Evolutionary conservation across 2,113 vertebrate genomes (phyloP), one percentile per base, ranked within the genome.

Genomic region (Zosterops hypoxanthus): DNA sequence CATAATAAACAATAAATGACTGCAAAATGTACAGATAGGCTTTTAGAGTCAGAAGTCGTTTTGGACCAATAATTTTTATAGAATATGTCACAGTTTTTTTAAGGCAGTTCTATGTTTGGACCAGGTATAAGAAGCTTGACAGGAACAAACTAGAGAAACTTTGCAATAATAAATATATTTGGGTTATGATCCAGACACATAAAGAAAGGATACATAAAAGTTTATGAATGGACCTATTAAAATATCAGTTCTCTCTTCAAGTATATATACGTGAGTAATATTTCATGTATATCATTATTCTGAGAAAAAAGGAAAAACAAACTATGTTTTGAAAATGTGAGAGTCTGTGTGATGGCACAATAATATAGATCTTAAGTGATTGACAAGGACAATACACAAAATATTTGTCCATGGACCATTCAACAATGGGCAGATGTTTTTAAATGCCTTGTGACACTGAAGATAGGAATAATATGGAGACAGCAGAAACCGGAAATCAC

Each of bases 401-500:
- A 63, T 50, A 69, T 57, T 80, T 85, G 6, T 47, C 50, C 12
- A 44, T 36, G 11, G 55, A 24, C 21, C 14, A 25, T 76, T 85
- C 44, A 64, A 28, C 5, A 75, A 13, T 31, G 8, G 17, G 41
- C 12, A 44, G 11, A 3, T 25, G 14, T 52, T 83, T 86, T 73
- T 55, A 86, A 76, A 73, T 29, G 26, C 5, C 12, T 66, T 88
- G 14, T 69, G 39, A 53, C 26, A 23, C 5, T 66, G 29, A 91
- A 12, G 8, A 19, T 29, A 70, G 11, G 25, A 69, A 6, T 65
- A 79, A 61, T 33, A 68, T 44, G 33, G 13, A 26, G 12, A 2
- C 0, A 1, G 1, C 5, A 7, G 4, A n/a, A 73, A 47, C 1
- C 2, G 4, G n/a, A 14, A 21, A 73, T 50, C 29, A 29, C 24